Evolutionary conservation across 2,888 invertebrate species (phyloP).

Genomic region (Pollenia griseotomentosa): DNA sequence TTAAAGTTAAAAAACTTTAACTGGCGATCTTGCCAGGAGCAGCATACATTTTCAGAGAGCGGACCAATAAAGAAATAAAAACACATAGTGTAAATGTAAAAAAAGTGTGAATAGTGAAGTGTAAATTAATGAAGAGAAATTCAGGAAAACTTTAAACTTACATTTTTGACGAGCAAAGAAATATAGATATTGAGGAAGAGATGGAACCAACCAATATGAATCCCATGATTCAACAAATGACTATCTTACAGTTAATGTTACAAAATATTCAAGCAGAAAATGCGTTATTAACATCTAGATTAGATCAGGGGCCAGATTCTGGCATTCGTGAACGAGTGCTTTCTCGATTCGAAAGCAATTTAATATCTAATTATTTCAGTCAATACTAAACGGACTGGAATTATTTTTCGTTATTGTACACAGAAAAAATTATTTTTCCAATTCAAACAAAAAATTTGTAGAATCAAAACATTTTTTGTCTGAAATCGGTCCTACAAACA

Average conservation of each 20-base stretch:
- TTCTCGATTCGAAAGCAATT: no score
- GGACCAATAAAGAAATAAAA: constrained; percentile 17
- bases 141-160: not conserved
- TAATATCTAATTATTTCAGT: no score
- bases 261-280: constrained; percentile 11
- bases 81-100: not conserved
- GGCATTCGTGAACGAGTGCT: no score
- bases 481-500: no score
- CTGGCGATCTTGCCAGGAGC: constrained; percentile 18
- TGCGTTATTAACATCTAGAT: not conserved
- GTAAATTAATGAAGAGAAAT: constrained; percentile 3
- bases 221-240: constrained; percentile 8
- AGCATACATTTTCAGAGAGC: constrained; percentile 3
- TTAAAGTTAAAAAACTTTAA: not conserved
- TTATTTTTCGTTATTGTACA: no score
- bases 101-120: not conserved
- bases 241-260: not conserved
- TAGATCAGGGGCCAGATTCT: no score
- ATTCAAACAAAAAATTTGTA: no score
- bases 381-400: no score
- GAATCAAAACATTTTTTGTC: no score
- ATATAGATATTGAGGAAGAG: not conserved
- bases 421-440: no score
- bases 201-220: not conserved
- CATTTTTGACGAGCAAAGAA: not conserved